phyloP scores from a whole-genome alignment of 1,140 invertebrate species.

The Melipona quadrifasciata region DNA sequence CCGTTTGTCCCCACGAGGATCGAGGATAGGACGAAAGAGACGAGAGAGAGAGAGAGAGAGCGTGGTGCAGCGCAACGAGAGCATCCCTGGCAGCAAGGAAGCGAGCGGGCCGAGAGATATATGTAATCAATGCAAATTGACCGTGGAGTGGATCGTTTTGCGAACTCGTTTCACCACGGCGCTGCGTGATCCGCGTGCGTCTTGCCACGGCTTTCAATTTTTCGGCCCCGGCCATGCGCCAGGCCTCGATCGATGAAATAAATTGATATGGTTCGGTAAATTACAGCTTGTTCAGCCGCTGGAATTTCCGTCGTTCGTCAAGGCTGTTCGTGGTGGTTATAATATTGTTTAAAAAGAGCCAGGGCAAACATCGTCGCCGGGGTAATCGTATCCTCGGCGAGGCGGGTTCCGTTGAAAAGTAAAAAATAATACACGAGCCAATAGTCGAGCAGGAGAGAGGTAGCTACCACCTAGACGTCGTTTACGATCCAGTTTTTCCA shows the following conservation, averaged over 20 bases:
- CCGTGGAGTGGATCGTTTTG: not conserved
- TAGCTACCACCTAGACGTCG: not conserved
- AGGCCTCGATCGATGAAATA: not conserved
- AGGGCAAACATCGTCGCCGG: not conserved
- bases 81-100: not conserved
- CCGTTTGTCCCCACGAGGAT: no score
- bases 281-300: not conserved
- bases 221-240: not conserved
- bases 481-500: conserved; percentile 34
- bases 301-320: not conserved
- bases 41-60: no score
- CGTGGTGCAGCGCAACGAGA: no score
- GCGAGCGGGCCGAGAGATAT: not conserved
- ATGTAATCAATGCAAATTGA: conserved; percentile 18
- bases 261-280: conserved; percentile 6
- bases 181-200: not conserved
- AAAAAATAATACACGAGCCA: conserved; percentile 24
- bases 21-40: no score
- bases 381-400: conserved; percentile 11
- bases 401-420: not conserved
- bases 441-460: not conserved
- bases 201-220: not conserved
- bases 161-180: not conserved
- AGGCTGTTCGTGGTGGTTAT: not conserved
- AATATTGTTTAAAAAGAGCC: conserved; percentile 12